These are phyloP conservation scores for Sterna hirundo DNA, from an alignment of 2,113 vertebrate species.

Conservation along the genomic window DNA sequence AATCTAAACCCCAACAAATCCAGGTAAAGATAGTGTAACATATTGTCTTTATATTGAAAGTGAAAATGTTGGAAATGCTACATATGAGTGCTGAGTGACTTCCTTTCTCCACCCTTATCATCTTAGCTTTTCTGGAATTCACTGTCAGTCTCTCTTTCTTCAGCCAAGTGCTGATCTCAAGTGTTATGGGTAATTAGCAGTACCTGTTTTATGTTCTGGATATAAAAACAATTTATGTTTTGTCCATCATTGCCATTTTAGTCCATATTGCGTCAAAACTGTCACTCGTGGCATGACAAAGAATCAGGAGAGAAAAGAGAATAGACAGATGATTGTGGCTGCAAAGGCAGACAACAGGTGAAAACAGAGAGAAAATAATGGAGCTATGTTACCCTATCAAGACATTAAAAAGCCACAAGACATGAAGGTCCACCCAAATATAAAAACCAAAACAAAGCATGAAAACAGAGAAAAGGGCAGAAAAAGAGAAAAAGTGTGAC, in stretches of 20 bases:
- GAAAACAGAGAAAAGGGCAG: neutral
- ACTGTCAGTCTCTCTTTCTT: neutral
- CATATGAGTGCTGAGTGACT: neutral
- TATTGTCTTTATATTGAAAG: neutral
- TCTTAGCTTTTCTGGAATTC: neutral
- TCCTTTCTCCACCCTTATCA: neutral
- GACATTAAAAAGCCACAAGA: neutral
- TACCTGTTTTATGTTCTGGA: neutral
- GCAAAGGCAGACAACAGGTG: neutral
- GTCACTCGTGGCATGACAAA: rapidly evolving
- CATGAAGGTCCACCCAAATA: neutral
- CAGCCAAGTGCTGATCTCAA: neutral
- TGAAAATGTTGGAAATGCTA: neutral
- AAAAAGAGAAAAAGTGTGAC: neutral
- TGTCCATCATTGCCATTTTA: neutral
- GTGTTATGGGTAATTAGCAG: neutral
- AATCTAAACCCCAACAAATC: neutral
- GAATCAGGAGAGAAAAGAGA: neutral
- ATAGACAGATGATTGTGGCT: neutral
- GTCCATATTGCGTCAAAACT: neutral
- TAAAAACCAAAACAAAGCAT: neutral
- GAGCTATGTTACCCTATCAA: neutral
- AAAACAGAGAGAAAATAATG: neutral
- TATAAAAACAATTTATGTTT: neutral
- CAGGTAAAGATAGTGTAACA: neutral